These are phyloP conservation scores for Tamias sibiricus DNA, from an alignment of 2,113 vertebrate species.

Conservation along the genomic window DNA sequence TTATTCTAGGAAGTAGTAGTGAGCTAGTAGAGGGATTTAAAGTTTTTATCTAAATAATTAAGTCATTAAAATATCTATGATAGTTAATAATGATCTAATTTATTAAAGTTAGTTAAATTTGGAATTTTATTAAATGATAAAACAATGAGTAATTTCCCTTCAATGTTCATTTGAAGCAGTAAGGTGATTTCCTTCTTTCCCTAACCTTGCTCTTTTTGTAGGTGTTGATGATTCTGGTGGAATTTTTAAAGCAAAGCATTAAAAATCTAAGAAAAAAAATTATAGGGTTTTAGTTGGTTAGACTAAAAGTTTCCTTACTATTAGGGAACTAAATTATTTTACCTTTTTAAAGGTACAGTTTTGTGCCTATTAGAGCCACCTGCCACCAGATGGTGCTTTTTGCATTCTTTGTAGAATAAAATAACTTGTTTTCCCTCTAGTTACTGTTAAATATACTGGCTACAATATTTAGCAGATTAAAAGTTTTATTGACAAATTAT, in stretches of 20 bases:
- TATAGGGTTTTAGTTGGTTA: conserved; percentile 9
- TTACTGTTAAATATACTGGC: neutral
- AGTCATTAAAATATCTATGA: neutral
- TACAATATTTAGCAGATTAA: conserved; percentile 53
- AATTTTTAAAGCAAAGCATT: neutral
- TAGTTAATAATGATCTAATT: conserved; percentile 6
- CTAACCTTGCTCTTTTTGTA: neutral
- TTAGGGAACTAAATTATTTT: neutral
- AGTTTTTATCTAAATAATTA: neutral
- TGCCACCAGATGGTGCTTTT: conserved; percentile 68
- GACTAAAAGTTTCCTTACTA: neutral
- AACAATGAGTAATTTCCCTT: neutral
- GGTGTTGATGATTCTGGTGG: conserved; percentile 20
- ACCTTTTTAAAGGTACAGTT: neutral
- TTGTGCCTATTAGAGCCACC: neutral
- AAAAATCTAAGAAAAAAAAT: neutral
- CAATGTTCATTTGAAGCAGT: neutral
- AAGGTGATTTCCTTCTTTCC: neutral
- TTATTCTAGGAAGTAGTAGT: conserved; percentile 2
- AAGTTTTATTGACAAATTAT: neutral
- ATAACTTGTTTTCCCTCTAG: neutral
- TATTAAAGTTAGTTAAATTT: conserved; percentile 42
- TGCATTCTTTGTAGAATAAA: conserved; percentile 35
- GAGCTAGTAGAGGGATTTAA: conserved; percentile 10
- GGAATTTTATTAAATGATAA: conserved; percentile 37